Percentiles rank a stretch among this genome's conserved stretches.
Evolutionary conservation across 2,113 vertebrate genomes (phyloP).

Genomic region (Cynoglossus semilaevis): DNA sequence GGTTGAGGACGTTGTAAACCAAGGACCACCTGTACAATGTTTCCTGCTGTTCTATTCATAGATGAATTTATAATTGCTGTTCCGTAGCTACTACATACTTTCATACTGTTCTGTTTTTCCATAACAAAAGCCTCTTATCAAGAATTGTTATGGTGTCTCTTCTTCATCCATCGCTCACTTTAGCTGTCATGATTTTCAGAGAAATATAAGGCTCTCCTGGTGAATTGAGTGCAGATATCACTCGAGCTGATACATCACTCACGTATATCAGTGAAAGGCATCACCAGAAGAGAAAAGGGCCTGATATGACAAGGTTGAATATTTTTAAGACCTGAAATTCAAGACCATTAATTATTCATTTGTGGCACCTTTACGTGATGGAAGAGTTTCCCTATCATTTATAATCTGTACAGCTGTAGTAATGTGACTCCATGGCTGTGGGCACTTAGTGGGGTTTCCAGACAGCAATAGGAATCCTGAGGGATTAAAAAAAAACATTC

Average conservation of each 20-base stretch:
- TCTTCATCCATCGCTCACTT: conserved; percentile 10
- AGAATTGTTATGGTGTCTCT: neutral
- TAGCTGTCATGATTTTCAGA: neutral
- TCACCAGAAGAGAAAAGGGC: conserved; percentile 43
- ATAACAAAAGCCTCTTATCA: neutral
- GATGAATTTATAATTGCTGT: too few species aligned
- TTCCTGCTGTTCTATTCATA: too few species aligned
- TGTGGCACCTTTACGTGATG: conserved; percentile 67
- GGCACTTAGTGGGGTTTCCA: conserved; percentile 64
- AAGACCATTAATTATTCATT: conserved; percentile 74
- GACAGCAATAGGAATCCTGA: conserved; percentile 30
- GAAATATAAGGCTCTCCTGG: neutral
- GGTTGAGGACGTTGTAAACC: too few species aligned
- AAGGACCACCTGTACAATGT: too few species aligned
- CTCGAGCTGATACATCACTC: conserved; percentile 40
- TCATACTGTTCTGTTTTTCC: neutral
- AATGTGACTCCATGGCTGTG: conserved; percentile 61
- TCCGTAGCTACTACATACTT: too few species aligned
- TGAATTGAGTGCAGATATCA: conserved; percentile 20
- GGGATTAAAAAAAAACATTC: neutral
- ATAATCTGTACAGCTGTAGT: conserved; percentile 69
- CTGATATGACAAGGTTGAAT: conserved; percentile 58
- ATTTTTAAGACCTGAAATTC: conserved; percentile 64
- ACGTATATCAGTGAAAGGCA: conserved; percentile 19
- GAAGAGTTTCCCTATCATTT: conserved; percentile 72